A percentile compares a stretch with the other conserved stretches of the same genome.
Evolutionary conservation across 2,888 invertebrate species (phyloP).

Genomic region (Rhagonycha lutea): DNA sequence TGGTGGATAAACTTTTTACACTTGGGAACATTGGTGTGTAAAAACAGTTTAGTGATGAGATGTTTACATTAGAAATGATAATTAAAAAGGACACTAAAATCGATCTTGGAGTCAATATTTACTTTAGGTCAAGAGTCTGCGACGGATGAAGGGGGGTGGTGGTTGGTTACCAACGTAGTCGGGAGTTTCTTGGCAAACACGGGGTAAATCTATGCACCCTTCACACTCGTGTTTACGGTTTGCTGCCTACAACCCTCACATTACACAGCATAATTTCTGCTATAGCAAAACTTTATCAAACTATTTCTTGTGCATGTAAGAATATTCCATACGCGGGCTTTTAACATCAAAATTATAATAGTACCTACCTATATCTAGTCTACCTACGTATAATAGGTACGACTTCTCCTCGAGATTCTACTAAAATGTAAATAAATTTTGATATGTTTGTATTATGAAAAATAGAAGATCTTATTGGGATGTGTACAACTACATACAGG

Average conservation of each 20-base stretch:
- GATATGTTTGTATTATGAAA: not conserved
- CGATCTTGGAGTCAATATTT: slow-evolving; percentile 41
- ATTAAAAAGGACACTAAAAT: slow-evolving; percentile 34
- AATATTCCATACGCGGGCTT: slow-evolving; percentile 11
- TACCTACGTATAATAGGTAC: not conserved
- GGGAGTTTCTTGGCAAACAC: slow-evolving; percentile 45
- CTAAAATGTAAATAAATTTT: not conserved
- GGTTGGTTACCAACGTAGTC: slow-evolving; percentile 13
- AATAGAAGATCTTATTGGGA: not conserved
- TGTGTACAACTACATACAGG: slow-evolving; percentile 17
- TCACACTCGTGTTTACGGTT: slow-evolving; percentile 54
- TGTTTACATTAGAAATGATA: slow-evolving; percentile 20
- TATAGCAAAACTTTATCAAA: slow-evolving; percentile 29
- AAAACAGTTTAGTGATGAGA: not conserved
- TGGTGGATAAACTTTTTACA: not conserved
- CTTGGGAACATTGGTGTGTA: not conserved
- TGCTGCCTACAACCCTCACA: slow-evolving; percentile 55
- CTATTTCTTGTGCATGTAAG: slow-evolving; percentile 26
- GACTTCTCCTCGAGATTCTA: not conserved
- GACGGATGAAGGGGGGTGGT: slow-evolving; percentile 11
- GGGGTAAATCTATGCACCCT: slow-evolving; percentile 57
- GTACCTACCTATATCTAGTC: not conserved
- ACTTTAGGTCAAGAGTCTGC: slow-evolving; percentile 43
- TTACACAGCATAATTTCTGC: slow-evolving; percentile 51
- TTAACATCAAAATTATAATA: slow-evolving; percentile 22